A percentile compares a stretch with the other conserved stretches of the same genome.
Evolutionary conservation across 2,888 invertebrate species (phyloP).

Genomic region (Entomobrya proxima): DNA sequence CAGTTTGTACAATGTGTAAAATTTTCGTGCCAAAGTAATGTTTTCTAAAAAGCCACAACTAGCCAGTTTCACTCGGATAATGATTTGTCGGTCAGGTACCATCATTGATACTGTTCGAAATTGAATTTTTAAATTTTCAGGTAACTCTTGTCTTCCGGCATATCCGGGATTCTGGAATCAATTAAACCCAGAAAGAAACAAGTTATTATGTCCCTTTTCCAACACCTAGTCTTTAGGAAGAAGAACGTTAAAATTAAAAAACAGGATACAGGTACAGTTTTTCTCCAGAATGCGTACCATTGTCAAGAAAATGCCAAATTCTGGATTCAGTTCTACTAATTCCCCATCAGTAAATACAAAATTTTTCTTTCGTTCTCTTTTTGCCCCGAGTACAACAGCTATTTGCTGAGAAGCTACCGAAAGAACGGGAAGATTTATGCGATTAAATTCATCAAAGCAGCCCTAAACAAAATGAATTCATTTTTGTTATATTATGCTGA

Average conservation of each 20-base stretch:
- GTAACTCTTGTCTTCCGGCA: slow-evolving; percentile 68
- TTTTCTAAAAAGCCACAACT: slow-evolving; percentile 97
- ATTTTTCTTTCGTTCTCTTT: slow-evolving; percentile 93
- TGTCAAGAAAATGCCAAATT: slow-evolving; percentile 97
- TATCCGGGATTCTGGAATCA: slow-evolving; percentile 93
- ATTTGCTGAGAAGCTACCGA: slow-evolving; percentile 98
- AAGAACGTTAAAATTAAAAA: neutral
- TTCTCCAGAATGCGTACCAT: slow-evolving; percentile 88
- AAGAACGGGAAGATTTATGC: slow-evolving; percentile 81
- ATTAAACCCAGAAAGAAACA: too few relatives aligned
- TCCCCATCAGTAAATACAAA: slow-evolving; percentile 98
- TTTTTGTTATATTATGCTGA: too few relatives aligned
- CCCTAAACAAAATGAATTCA: slow-evolving; percentile 81
- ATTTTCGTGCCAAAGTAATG: slow-evolving; percentile 94
- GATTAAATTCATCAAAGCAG: slow-evolving; percentile 90
- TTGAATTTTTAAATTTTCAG: slow-evolving; percentile 98
- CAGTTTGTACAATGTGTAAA: slow-evolving; percentile 96
- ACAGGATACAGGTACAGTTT: too few relatives aligned
- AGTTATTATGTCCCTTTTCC: neutral
- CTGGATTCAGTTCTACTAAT: slow-evolving; percentile 92
- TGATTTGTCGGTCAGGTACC: slow-evolving; percentile 96
- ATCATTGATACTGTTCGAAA: slow-evolving; percentile 99
- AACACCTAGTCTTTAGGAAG: too few relatives aligned
- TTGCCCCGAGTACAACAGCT: slow-evolving; percentile 89
- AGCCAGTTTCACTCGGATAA: slow-evolving; percentile 96